phyloP scores from a whole-genome alignment of 2,113 vertebrate species.

The Acrocephalus kingi region DNA sequence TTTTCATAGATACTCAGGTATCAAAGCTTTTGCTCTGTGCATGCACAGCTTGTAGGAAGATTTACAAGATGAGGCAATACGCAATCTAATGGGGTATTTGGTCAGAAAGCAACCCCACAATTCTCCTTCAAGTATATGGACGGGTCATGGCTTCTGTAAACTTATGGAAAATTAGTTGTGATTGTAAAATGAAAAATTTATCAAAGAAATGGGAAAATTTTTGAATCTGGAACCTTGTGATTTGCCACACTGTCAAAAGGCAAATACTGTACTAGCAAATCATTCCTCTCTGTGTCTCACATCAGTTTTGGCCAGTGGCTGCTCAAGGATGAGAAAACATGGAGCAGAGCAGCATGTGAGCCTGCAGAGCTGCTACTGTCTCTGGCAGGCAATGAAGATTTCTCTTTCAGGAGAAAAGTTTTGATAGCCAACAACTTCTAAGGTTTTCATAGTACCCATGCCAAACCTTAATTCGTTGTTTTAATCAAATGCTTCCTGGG shows the following conservation, averaged over 20 bases:
- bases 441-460: not conserved
- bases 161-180: not conserved
- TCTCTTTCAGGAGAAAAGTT: not conserved
- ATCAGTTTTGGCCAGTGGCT: not conserved
- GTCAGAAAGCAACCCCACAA: not conserved
- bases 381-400: not conserved
- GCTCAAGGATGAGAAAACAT: not conserved
- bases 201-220: not conserved
- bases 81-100: not conserved
- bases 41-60: not conserved
- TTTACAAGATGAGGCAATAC: not conserved
- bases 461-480: slow-evolving; percentile 16
- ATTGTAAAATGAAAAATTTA: not conserved
- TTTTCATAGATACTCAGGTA: not conserved
- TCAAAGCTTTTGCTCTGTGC: not conserved
- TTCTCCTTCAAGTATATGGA: not conserved
- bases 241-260: not conserved
- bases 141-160: not conserved
- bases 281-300: not conserved
- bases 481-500: not conserved
- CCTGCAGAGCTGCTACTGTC: not conserved
- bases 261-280: not conserved
- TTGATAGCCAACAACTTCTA: not conserved
- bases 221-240: not conserved
- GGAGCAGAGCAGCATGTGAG: not conserved